Percentiles rank a stretch among this genome's conserved stretches.
These are phyloP conservation scores for Drosophila bipectinata DNA, from an alignment of 1,140 invertebrate species.

Conservation along the genomic window DNA sequence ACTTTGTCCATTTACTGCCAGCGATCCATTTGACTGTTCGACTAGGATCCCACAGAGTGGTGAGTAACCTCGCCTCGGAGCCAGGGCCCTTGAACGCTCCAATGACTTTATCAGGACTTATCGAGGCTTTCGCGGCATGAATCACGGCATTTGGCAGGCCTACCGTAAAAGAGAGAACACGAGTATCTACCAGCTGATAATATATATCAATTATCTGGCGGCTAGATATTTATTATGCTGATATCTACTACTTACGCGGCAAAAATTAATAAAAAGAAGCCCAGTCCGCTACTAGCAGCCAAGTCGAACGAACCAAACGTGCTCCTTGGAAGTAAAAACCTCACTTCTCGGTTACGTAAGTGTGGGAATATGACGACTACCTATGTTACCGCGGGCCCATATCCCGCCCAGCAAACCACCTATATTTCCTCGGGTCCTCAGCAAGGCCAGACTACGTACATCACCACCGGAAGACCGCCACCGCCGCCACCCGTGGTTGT, in stretches of 20 bases:
- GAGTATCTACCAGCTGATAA: conserved; percentile 48
- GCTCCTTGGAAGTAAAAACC: conserved; percentile 4
- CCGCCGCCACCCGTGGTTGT: conserved; percentile 39
- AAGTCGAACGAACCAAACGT: conserved; percentile 34
- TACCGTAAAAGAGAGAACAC: conserved; percentile 18
- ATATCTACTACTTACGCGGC: conserved; percentile 35
- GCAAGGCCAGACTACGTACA: conserved; percentile 33
- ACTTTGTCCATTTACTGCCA: conserved; percentile 13
- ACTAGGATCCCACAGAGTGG: conserved; percentile 4
- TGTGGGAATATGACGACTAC: conserved; percentile 41
- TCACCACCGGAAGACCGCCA: conserved; percentile 19
- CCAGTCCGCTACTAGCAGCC: conserved; percentile 27
- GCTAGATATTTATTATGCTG: conserved; percentile 47
- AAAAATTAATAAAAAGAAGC: conserved; percentile 35
- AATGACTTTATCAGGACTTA: conserved; percentile 24
- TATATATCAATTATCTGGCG: conserved; percentile 46
- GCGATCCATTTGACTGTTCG: conserved; percentile 19
- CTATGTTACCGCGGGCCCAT: conserved; percentile 41
- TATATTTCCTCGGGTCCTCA: conserved; percentile 23
- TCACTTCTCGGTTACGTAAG: conserved; percentile 8
- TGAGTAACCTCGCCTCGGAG: conserved; percentile 28
- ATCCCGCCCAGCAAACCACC: conserved; percentile 30
- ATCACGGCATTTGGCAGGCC: conserved; percentile 25
- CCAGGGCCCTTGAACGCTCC: conserved; percentile 22
- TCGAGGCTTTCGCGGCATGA: conserved; percentile 19